Evolutionary conservation across 2,888 invertebrate genomes (phyloP).

Genomic region (Axea sp.): DNA sequence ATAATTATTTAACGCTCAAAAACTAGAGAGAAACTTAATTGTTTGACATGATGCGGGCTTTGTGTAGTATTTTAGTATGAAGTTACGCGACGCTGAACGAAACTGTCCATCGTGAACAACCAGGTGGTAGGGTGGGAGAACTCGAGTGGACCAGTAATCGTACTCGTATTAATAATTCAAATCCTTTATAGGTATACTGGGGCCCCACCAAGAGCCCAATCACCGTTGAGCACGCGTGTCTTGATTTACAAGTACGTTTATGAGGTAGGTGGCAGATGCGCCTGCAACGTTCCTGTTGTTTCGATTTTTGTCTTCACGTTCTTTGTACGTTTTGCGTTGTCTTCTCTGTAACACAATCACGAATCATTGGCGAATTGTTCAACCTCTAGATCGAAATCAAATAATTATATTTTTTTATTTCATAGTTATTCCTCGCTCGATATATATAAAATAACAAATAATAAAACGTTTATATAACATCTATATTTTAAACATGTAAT

Average conservation of each 20-base stretch:
- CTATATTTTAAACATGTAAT: no score
- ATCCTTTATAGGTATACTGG: constrained; percentile 63
- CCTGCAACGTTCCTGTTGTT: constrained; percentile 60
- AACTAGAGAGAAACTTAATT: constrained; percentile 69
- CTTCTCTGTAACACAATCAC: constrained; percentile 22
- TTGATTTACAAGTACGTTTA: constrained; percentile 76
- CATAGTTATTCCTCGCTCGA: background rate
- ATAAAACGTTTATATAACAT: no score
- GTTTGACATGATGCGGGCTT: constrained; percentile 68
- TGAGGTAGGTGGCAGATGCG: constrained; percentile 74
- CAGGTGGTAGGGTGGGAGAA: constrained; percentile 73
- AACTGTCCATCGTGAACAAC: constrained; percentile 64
- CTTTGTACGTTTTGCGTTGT: constrained; percentile 36
- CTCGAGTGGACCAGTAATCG: constrained; percentile 74
- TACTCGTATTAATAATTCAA: constrained; percentile 75
- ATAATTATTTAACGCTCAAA: constrained; percentile 41
- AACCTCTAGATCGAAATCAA: constrained; percentile 27
- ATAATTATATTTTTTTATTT: constrained; percentile 23
- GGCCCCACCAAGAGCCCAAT: constrained; percentile 65
- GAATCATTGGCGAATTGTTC: constrained; percentile 29
- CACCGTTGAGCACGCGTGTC: constrained; percentile 65
- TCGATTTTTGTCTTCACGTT: constrained; percentile 29
- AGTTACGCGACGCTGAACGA: constrained; percentile 57
- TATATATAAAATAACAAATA: no score
- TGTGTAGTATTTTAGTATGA: constrained; percentile 64